Percentiles rank a stretch among this genome's conserved stretches.
Evolutionary conservation across 2,113 vertebrate species (phyloP).

Genomic region (Empidonax traillii): DNA sequence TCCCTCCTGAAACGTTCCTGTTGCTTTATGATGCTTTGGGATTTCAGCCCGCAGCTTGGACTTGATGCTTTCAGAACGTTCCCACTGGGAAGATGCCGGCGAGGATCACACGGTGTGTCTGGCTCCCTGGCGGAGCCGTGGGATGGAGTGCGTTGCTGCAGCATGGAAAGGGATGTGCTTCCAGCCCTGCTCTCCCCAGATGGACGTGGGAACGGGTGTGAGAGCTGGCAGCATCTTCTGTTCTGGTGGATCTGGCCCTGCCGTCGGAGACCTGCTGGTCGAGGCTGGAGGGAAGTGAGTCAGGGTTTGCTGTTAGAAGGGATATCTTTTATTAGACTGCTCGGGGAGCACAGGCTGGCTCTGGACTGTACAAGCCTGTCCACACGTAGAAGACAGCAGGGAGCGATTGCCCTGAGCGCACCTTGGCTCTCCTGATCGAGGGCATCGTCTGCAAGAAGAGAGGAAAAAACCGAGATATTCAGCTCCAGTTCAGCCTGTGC

Average conservation of each 20-base stretch:
- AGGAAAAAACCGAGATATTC: accelerated
- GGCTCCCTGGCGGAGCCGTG: background rate
- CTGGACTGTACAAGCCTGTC: background rate
- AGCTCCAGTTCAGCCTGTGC: background rate
- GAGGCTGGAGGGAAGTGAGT: conserved; percentile 46
- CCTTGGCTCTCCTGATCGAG: background rate
- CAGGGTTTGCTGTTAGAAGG: conserved; percentile 45
- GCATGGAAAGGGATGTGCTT: background rate
- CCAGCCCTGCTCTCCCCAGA: background rate
- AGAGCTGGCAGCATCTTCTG: background rate
- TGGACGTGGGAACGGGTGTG: background rate
- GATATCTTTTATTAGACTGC: conserved; percentile 40
- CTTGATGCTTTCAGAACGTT: background rate
- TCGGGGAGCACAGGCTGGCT: background rate
- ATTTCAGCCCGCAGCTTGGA: background rate
- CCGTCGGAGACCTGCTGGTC: background rate
- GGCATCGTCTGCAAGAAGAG: background rate
- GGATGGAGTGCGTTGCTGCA: background rate
- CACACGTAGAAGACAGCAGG: background rate
- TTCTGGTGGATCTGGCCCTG: background rate
- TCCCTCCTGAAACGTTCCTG: accelerated
- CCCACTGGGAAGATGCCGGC: background rate
- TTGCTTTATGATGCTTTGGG: accelerated
- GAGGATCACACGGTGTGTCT: background rate
- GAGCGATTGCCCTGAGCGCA: background rate